These are phyloP conservation scores for Anguilla obscura DNA, from an alignment of 2,797 vertebrate genomes.

Conservation along the genomic window DNA sequence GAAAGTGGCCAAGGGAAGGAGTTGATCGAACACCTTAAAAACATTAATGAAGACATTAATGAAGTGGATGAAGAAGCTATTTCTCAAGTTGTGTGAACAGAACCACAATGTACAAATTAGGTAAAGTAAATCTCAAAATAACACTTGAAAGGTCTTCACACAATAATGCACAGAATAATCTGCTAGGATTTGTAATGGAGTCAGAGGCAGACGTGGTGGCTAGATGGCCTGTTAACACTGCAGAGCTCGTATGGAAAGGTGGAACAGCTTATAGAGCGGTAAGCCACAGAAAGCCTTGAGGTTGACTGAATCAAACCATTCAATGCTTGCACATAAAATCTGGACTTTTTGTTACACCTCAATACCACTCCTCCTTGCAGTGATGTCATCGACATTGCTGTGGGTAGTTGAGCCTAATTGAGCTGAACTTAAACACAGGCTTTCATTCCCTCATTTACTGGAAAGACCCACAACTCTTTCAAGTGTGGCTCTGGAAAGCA, in stretches of 20 bases:
- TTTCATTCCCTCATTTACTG: conserved; percentile 7
- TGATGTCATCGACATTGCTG: background rate
- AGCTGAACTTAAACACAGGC: conserved; percentile 3
- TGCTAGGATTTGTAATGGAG: background rate
- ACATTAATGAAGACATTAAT: background rate
- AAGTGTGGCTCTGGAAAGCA: background rate
- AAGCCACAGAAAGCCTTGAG: background rate
- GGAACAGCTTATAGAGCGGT: background rate
- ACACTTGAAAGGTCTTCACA: background rate
- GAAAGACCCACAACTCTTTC: background rate
- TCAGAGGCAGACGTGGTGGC: background rate
- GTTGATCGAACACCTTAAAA: background rate
- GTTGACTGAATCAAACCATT: background rate
- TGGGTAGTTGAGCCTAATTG: conserved; percentile 11
- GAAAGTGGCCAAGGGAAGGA: background rate
- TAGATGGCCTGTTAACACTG: background rate
- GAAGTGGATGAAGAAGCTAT: background rate
- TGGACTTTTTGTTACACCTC: background rate
- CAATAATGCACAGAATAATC: background rate
- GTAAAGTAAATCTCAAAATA: background rate
- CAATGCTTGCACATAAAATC: conserved; percentile 3
- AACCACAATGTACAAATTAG: background rate
- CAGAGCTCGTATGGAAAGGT: background rate
- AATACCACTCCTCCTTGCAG: background rate
- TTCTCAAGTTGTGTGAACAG: background rate